These are phyloP conservation scores for Euglossa dilemma DNA, from an alignment of 1,140 invertebrate genomes.

Conservation along the genomic window DNA sequence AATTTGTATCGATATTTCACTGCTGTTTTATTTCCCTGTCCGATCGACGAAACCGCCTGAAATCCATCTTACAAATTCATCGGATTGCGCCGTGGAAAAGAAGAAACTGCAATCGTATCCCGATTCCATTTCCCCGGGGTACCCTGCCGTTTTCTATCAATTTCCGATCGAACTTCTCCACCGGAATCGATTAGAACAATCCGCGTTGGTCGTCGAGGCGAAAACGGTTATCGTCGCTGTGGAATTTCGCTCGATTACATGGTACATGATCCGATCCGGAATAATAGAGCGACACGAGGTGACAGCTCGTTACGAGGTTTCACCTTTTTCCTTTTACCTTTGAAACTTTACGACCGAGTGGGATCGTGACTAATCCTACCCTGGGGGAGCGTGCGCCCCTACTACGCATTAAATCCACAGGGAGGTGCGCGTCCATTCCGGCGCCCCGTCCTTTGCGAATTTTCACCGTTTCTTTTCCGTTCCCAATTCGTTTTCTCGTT, in stretches of 20 bases:
- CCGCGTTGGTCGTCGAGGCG: no score
- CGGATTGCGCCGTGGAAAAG: neutral
- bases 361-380: constrained; percentile 54
- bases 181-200: neutral
- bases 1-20: neutral
- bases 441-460: neutral
- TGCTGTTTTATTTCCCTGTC: neutral
- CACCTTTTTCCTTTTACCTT: constrained; percentile 47
- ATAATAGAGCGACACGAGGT: constrained; percentile 42
- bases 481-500: neutral
- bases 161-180: constrained; percentile 5
- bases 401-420: constrained; percentile 36
- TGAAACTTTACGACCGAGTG: constrained; percentile 49
- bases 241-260: constrained; percentile 33
- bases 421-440: neutral
- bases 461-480: neutral
- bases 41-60: neutral
- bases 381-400: constrained; percentile 45
- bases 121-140: neutral
- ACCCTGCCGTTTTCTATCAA: neutral
- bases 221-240: constrained; percentile 22
- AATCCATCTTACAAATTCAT: neutral
- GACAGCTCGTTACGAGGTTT: constrained; percentile 48
- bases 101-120: neutral
- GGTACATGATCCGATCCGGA: constrained; percentile 19